Evolutionary conservation across 2,888 invertebrate genomes (phyloP), one percentile per base, ranked within the genome.

Genomic region (Zeuzera pyrina): DNA sequence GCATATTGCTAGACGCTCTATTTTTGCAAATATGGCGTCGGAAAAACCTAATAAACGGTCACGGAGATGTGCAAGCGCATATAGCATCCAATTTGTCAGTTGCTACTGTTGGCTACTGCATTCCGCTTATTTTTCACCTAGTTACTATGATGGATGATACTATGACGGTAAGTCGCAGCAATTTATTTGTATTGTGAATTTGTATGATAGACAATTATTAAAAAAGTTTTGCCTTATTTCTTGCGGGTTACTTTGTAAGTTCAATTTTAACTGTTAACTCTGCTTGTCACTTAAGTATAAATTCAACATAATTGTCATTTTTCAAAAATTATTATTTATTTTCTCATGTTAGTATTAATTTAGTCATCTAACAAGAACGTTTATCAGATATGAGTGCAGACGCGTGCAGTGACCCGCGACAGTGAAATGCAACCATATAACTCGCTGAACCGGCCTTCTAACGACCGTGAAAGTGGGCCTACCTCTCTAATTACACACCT

Each of bases 1-100:
- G 55, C 54, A 53, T 42, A 39, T 45, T 55, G 54, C 56, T 55
- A 60, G 49, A 49, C 56, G 61, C 59, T 62, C 64, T 61, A 71
- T 71, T 77, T 78, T 73, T 47, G 66, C 71, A 49, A 69, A 71
- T 61, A 67, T 65, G 62, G 64, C 66, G 57, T 56, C 55, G 57
- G 70, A 74, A 71, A 69, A 72, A 70, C 54, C 59, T 48, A 58
- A 53, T 68, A 64, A 71, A 70, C 66, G 68, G 73, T 71, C 68
- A 74, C 67, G 72, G 64, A 45, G 48, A n/a, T 45, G 19, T 56
- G 51, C 57, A 38, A 43, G 51, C 53, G 58, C 57, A 59, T 56
- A 57, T 47, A 60, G 51, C 48, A 47, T 42, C 57, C 58, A 64
- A 74, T 70, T 73, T 68, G 68, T 73, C 73, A 69, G 65, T 64